Percentiles rank a stretch among this genome's conserved stretches.
phyloP scores from a whole-genome alignment of 1,140 invertebrate species.

The Neotoxoptera formosana region DNA sequence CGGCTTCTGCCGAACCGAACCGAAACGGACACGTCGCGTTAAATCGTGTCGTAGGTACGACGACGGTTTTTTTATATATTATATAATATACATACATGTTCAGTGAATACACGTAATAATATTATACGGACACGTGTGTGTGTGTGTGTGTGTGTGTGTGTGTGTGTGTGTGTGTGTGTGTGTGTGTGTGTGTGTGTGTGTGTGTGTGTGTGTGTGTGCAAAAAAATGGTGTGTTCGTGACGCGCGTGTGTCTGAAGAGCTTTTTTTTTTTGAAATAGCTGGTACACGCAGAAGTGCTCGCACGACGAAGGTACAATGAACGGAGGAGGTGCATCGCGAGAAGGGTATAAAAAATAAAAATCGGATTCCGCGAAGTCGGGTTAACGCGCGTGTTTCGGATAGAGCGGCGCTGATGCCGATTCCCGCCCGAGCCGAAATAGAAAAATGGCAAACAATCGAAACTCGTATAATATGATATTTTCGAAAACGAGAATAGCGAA shows the following conservation, averaged over 20 bases:
- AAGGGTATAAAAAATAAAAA: neutral
- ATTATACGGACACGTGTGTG: neutral
- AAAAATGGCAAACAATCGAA: too few relatives aligned
- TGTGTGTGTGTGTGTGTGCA: neutral
- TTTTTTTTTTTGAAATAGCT: neutral
- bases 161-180: too few relatives aligned
- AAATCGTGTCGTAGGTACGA: neutral
- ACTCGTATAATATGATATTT: too few relatives aligned
- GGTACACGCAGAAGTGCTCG: neutral
- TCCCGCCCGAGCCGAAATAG: too few relatives aligned
- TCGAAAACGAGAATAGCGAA: too few relatives aligned
- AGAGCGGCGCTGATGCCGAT: too few relatives aligned
- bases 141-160: neutral
- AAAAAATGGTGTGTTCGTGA: neutral
- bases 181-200: too few relatives aligned
- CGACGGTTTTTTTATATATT: neutral
- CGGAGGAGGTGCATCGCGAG: neutral
- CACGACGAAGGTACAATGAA: neutral
- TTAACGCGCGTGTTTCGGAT: neutral
- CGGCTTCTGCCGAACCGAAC: neutral
- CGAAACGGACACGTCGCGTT: neutral
- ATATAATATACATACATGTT: too few relatives aligned
- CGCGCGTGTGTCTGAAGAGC: neutral
- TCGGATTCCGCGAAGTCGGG: neutral
- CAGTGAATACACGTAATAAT: neutral